A percentile compares a stretch with the other conserved stretches of the same genome.
These are phyloP conservation scores for Ephydatia muelleri DNA, from an alignment of 37 sponge, comb jelly and placozoan genomes.

Conservation along the genomic window DNA sequence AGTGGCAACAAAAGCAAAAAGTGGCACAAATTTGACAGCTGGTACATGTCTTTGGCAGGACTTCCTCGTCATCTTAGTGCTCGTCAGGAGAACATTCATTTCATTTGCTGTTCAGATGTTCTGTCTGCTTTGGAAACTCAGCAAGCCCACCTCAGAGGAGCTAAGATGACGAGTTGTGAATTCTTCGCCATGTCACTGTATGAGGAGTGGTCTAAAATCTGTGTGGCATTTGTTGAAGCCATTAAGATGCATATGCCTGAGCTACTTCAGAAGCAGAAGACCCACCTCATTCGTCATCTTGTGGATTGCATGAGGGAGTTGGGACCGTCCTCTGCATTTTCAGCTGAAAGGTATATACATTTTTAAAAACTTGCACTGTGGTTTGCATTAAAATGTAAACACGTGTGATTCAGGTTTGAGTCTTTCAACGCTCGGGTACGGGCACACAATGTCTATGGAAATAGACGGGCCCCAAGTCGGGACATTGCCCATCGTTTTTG, in stretches of 20 bases:
- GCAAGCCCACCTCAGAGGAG: constrained; percentile 7
- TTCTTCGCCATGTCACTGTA: neutral
- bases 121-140: constrained; percentile 19
- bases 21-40: no score
- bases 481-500: constrained; percentile 34
- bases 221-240: constrained; percentile 26
- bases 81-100: constrained; percentile 32
- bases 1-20: no score
- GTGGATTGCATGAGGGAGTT: constrained; percentile 42
- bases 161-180: constrained; percentile 7
- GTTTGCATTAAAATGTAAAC: neutral
- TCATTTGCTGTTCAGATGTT: constrained; percentile 43
- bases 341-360: constrained; percentile 49
- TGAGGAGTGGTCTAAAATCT: neutral
- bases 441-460: constrained; percentile 34
- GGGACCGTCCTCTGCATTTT: constrained; percentile 42
- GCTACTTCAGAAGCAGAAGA: constrained; percentile 10
- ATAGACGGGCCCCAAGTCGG: constrained; percentile 46
- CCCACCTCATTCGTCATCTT: constrained; percentile 48
- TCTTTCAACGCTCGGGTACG: constrained; percentile 35
- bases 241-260: neutral
- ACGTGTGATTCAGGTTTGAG: constrained; percentile 36
- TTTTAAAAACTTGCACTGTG: no score
- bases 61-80: constrained; percentile 22
- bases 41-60: constrained; percentile 45